phyloP scores from a whole-genome alignment of 2,113 vertebrate species.

The Petroica traversi region DNA sequence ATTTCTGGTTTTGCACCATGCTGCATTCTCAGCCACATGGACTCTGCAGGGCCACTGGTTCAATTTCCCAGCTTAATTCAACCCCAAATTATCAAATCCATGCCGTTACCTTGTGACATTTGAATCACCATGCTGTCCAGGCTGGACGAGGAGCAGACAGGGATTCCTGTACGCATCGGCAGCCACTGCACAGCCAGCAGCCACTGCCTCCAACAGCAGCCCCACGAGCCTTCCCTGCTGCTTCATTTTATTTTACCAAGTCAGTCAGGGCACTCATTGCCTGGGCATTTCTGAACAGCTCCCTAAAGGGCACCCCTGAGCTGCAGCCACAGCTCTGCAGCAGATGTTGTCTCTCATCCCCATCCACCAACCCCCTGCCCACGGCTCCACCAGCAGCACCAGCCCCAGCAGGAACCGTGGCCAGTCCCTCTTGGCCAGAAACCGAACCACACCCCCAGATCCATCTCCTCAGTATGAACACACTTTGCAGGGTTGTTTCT shows the following conservation, averaged over 20 bases:
- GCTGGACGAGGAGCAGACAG: accelerated
- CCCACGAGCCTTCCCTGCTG: not conserved
- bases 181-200: accelerated
- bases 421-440: not conserved
- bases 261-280: not conserved
- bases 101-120: not conserved
- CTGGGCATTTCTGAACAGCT: not conserved
- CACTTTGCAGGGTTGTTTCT: accelerated
- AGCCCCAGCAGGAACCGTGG: accelerated
- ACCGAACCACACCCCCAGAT: not conserved
- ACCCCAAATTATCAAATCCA: not conserved
- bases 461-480: not conserved
- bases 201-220: not conserved
- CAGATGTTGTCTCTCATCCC: not conserved
- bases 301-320: not conserved
- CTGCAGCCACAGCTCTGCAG: not conserved
- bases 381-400: accelerated
- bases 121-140: not conserved
- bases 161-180: accelerated
- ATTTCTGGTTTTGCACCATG: not conserved
- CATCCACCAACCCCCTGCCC: accelerated
- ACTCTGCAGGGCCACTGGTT: not conserved
- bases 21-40: not conserved
- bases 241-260: not conserved
- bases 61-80: slow-evolving; percentile 3